phyloP scores from a whole-genome alignment of 2,113 vertebrate genomes.

The Thunnus thynnus region DNA sequence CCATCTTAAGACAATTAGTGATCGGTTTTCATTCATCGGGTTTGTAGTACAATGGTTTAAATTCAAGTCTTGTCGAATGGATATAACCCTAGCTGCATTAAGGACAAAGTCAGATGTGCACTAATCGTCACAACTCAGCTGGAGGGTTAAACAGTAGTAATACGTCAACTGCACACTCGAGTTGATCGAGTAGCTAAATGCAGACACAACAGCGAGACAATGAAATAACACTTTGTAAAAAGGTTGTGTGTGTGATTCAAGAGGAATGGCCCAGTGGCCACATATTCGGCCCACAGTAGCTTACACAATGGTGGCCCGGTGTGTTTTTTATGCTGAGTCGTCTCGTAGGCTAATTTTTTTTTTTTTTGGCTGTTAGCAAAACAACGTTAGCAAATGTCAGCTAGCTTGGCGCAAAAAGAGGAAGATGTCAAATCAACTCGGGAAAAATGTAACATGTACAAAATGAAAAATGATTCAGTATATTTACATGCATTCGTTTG shows the following conservation, averaged over 20 bases:
- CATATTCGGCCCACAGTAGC: conserved; percentile 27
- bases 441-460: background rate
- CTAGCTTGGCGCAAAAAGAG: conserved; percentile 21
- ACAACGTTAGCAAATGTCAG: conserved; percentile 63
- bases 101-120: background rate
- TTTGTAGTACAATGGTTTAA: background rate
- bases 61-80: background rate
- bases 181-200: background rate
- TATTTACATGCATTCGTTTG: background rate
- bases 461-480: background rate
- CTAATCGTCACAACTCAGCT: background rate
- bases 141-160: background rate
- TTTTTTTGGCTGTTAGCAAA: conserved; percentile 63
- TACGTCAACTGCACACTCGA: conserved; percentile 23
- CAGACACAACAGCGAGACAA: background rate
- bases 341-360: conserved; percentile 71
- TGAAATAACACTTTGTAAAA: background rate
- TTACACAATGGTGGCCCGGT: conserved; percentile 78
- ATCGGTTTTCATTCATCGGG: background rate
- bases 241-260: background rate
- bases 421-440: conserved; percentile 14
- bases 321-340: conserved; percentile 80
- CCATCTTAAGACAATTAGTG: background rate
- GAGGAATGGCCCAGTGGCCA: conserved; percentile 1
- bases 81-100: background rate